Base-by-base conservation (phyloP, 2,113 vertebrate genomes). In the Cariama cristata region DNA sequence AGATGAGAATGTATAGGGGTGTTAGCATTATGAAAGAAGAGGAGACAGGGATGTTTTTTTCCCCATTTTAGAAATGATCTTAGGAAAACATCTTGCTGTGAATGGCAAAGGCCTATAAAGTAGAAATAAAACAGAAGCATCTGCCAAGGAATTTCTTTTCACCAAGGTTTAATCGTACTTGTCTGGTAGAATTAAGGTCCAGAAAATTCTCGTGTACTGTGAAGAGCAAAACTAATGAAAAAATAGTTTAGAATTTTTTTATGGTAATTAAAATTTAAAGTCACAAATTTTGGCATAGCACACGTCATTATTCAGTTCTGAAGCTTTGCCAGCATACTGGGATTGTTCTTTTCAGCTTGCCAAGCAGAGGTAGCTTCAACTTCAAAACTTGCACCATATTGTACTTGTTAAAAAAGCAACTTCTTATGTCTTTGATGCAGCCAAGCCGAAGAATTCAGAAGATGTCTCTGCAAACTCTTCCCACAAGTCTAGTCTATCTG, bases 401-500 rank as follows among this genome's bases (percentile, higher is more conserved):
- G 19, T 63, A 60, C 23, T 44, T 62, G 20, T 45, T 80, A 24
- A 56, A 77, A 81, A 84, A 72, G 2, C 62, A 45, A 8, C 16
- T 75, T 68, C n/a, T 75, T 53, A 2, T 74, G 45, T 94, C 49
- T 94, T 59, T 76, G 71, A 11, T 62, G 35, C 96, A 98, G 98
- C 98, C 35, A 98, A 98, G 63, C 97, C 98, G 42, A 97, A 98
- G 80, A 97, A 87, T 66, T 96, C 83, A 11, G 98, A 98, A 17
- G 98, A 98, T 84, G 72, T 68, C 38, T 95, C 94, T 44, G 58
- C 89, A 35, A 95, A 98, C 72, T 97, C 97, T 87, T 87, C 97
- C 58, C 98, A 33, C 96, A 50, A 98, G 91, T 21, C 96, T 93
- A 79, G 97, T 98, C 97, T 99, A 38, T 99, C 99, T 11, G 75